Evolutionary conservation across 2,113 vertebrate genomes (phyloP).

Genomic region (Fregetta grallaria): DNA sequence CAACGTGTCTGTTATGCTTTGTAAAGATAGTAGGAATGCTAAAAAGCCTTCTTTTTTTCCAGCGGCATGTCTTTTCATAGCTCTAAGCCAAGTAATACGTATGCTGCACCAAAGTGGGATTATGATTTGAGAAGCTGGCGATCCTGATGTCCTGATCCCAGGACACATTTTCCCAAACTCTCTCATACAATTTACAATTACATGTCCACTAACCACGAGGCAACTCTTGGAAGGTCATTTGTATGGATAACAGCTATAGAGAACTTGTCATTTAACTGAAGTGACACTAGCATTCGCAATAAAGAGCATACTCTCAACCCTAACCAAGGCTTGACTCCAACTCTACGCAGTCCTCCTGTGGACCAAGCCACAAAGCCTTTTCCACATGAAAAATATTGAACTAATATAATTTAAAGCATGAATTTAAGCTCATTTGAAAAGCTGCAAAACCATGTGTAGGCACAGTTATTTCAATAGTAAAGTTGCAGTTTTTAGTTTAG

Average conservation of each 20-base stretch:
- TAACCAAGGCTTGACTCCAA: neutral
- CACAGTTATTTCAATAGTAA: neutral
- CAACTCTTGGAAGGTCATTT: neutral
- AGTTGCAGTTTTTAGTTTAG: constrained; percentile 10
- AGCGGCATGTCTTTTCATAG: neutral
- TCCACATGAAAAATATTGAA: neutral
- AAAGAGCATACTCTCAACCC: neutral
- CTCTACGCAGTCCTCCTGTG: neutral
- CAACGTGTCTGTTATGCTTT: neutral
- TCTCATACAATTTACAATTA: neutral
- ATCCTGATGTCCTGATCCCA: neutral
- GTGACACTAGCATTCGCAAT: neutral
- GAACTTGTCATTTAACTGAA: neutral
- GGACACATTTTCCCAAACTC: neutral
- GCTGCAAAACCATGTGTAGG: neutral
- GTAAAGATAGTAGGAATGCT: neutral
- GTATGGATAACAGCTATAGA: neutral
- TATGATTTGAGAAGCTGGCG: neutral
- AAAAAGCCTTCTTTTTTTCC: neutral
- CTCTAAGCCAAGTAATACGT: rapidly evolving
- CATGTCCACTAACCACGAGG: rapidly evolving
- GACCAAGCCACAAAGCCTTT: neutral
- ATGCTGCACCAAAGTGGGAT: neutral
- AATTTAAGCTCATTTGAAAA: constrained; percentile 16
- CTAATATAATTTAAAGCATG: neutral